A percentile compares a stretch with the other conserved stretches of the same genome.
Conservation (phyloP, 2,797 vertebrate species). For the Neosalanx taihuensis region DNA sequence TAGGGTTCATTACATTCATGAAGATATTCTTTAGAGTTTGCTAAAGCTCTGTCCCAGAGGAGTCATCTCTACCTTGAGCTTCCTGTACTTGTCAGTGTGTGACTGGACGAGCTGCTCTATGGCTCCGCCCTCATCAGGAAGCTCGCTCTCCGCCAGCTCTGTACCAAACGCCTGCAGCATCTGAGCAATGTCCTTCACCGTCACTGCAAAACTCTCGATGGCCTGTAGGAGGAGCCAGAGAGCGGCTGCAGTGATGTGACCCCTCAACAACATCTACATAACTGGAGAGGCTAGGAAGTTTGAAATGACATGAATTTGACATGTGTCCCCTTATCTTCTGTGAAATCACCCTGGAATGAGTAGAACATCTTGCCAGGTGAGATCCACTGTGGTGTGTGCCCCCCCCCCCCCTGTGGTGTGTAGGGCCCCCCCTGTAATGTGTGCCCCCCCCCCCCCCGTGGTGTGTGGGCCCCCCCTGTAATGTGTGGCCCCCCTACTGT, state of each 20-base stretch:
- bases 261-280: too few species aligned
- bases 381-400: too few species aligned
- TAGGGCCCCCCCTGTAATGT: too few species aligned
- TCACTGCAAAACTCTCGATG: conserved; percentile 94
- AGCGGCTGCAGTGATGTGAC: neutral
- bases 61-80: conserved; percentile 80
- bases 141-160: conserved; percentile 87
- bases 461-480: too few species aligned
- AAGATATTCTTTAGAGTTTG: neutral
- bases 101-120: conserved; percentile 82
- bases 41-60: neutral
- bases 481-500: conserved; percentile 72
- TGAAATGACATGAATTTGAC: neutral
- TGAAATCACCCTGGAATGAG: too few species aligned
- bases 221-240: conserved; percentile 71
- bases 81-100: conserved; percentile 85
- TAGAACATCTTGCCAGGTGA: neutral
- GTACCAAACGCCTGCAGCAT: conserved; percentile 92
- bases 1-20: too few species aligned
- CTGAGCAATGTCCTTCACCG: conserved; percentile 95
- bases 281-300: neutral
- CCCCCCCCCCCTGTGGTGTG: too few species aligned
- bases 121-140: conserved; percentile 79
- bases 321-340: too few species aligned
- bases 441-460: too few species aligned